Conservation (phyloP, 2,888 invertebrate species). For the Drosophila maculinotata region DNA sequence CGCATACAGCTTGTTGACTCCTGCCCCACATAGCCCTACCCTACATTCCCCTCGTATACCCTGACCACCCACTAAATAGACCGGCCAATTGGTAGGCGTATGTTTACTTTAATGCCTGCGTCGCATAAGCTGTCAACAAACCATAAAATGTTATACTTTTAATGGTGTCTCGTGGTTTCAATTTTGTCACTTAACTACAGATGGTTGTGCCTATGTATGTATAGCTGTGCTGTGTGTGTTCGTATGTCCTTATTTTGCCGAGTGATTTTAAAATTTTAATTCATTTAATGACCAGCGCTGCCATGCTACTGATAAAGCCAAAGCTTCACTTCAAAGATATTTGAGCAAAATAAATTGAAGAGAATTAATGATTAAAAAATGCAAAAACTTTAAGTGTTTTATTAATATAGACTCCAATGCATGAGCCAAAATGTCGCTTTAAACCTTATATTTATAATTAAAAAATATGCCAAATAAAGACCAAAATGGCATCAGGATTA, state of each 20-base stretch:
- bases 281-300: slow-evolving; percentile 32
- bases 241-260: background rate
- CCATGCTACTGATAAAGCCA: slow-evolving; percentile 30
- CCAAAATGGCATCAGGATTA: no score
- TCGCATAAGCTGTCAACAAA: slow-evolving; percentile 52
- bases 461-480: no score
- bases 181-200: slow-evolving; percentile 30
- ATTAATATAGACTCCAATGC: no score
- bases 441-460: no score
- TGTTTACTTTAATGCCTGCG: slow-evolving; percentile 29
- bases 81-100: slow-evolving; percentile 30
- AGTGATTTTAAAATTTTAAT: slow-evolving; percentile 48
- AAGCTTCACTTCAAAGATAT: background rate
- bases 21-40: background rate
- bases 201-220: slow-evolving; percentile 3
- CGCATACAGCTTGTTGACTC: slow-evolving; percentile 18
- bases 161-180: slow-evolving; percentile 35
- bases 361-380: no score
- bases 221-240: slow-evolving; percentile 1
- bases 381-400: no score
- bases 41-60: no score
- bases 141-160: slow-evolving; percentile 61
- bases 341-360: no score
- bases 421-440: no score
- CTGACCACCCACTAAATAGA: slow-evolving; percentile 3